phyloP scores from a whole-genome alignment of 2,888 invertebrate genomes.

The Lepas anatifera region DNA sequence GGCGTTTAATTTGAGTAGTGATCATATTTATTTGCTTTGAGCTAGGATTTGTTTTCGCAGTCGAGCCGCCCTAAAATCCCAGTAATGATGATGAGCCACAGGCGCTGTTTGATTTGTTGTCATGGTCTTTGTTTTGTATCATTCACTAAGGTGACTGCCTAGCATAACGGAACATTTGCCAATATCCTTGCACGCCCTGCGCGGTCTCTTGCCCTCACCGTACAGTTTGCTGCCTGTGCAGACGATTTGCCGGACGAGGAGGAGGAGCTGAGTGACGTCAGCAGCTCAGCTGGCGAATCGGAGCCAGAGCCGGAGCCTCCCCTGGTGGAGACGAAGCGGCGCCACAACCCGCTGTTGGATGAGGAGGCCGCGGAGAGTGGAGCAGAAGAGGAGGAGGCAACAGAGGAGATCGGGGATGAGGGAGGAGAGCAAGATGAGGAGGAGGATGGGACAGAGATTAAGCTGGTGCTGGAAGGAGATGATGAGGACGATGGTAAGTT shows the following conservation, averaged over 20 bases:
- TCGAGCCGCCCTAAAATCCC: too few species aligned
- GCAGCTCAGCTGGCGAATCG: constrained; percentile 32
- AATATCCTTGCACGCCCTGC: too few species aligned
- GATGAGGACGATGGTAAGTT: too few species aligned
- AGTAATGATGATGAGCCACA: too few species aligned
- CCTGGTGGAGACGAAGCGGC: constrained; percentile 20
- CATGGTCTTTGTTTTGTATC: too few species aligned
- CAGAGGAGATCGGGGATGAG: constrained; percentile 17
- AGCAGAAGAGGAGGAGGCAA: neutral
- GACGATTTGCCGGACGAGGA: constrained; percentile 32
- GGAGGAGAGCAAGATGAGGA: constrained; percentile 12
- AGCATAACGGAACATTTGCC: too few species aligned
- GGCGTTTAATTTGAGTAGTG: too few species aligned
- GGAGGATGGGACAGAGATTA: neutral
- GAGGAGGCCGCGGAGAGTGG: constrained; percentile 40
- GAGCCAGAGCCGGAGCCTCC: constrained; percentile 31
- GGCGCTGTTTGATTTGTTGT: too few species aligned
- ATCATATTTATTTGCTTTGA: too few species aligned
- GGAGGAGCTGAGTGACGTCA: constrained; percentile 34
- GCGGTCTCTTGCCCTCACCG: too few species aligned
- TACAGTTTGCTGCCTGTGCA: neutral
- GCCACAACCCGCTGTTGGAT: constrained; percentile 33
- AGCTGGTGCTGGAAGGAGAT: constrained; percentile 17
- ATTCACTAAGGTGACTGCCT: too few species aligned
- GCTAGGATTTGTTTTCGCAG: too few species aligned